Conservation (phyloP, 1,140 invertebrate genomes). For the Orchestia grillus region DNA sequence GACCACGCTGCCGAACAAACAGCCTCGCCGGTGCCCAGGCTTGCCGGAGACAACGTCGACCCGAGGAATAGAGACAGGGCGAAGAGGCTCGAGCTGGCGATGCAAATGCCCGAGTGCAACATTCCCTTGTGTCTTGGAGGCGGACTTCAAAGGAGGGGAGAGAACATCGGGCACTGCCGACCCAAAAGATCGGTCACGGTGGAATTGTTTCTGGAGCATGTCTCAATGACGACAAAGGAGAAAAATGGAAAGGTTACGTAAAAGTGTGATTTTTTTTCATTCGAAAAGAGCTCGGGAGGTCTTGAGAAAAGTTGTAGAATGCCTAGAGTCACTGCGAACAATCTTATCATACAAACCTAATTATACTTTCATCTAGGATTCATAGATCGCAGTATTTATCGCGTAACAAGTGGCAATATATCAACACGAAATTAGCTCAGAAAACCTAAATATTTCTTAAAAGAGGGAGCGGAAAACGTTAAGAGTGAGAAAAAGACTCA, state of each 20-base stretch:
- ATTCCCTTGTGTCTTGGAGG: neutral
- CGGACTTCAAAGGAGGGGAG: conserved; percentile 27
- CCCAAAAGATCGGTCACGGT: neutral
- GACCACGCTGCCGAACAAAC: neutral
- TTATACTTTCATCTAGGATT: too few relatives aligned
- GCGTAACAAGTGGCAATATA: too few relatives aligned
- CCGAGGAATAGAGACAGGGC: neutral
- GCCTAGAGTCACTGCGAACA: too few relatives aligned
- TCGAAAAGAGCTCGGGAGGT: too few relatives aligned
- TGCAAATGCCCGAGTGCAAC: conserved; percentile 11
- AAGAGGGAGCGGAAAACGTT: too few relatives aligned
- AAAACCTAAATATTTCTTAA: too few relatives aligned
- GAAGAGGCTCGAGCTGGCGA: neutral
- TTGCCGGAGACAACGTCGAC: neutral
- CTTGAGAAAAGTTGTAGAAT: too few relatives aligned
- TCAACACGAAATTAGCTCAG: too few relatives aligned
- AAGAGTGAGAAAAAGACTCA: too few relatives aligned
- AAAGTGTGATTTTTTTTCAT: neutral
- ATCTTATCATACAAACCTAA: too few relatives aligned
- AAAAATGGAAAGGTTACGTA: neutral
- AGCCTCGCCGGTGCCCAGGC: neutral
- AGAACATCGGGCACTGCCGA: neutral
- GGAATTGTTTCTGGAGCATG: neutral
- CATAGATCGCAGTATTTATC: too few relatives aligned
- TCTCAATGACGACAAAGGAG: neutral